Conservation (phyloP, 2,888 invertebrate genomes). For the Chrysolina americana region DNA sequence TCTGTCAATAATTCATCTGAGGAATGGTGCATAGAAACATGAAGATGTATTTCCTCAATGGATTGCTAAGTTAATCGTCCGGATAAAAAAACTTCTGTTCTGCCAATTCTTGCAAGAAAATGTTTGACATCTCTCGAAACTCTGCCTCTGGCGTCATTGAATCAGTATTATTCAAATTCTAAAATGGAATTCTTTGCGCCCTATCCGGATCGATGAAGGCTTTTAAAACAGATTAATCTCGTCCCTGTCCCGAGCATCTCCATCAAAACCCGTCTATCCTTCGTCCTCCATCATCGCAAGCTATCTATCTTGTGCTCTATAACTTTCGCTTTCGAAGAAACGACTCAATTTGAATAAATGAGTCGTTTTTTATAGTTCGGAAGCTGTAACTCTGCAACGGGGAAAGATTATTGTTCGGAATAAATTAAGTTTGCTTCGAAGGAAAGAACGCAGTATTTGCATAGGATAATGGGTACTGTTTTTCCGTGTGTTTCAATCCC, state of each 20-base stretch:
- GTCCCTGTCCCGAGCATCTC: slow-evolving; percentile 6
- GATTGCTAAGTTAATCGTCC: no score
- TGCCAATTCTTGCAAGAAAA: no score
- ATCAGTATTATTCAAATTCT: background rate
- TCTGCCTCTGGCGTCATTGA: background rate
- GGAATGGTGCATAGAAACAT: no score
- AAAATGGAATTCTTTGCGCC: background rate
- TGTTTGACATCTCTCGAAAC: background rate
- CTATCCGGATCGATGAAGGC: slow-evolving; percentile 2
- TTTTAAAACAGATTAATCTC: slow-evolving; percentile 15
- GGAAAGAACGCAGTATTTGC: background rate
- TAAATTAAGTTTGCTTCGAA: background rate
- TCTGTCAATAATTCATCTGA: no score
- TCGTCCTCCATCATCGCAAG: slow-evolving; percentile 10
- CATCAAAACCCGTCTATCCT: slow-evolving; percentile 11
- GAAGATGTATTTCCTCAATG: no score
- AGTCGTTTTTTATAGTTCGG: background rate
- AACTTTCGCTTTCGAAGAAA: slow-evolving; percentile 4
- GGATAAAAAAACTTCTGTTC: no score
- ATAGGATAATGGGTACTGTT: background rate
- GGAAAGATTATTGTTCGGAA: slow-evolving; percentile 2
- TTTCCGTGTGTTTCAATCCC: background rate
- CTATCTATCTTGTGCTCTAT: slow-evolving; percentile 16
- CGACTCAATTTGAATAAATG: slow-evolving; percentile 22
- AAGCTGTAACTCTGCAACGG: background rate